A percentile compares a stretch with the other conserved stretches of the same genome.
These are phyloP conservation scores for Bos indicus DNA, from an alignment of 2,113 vertebrate species.

Conservation along the genomic window DNA sequence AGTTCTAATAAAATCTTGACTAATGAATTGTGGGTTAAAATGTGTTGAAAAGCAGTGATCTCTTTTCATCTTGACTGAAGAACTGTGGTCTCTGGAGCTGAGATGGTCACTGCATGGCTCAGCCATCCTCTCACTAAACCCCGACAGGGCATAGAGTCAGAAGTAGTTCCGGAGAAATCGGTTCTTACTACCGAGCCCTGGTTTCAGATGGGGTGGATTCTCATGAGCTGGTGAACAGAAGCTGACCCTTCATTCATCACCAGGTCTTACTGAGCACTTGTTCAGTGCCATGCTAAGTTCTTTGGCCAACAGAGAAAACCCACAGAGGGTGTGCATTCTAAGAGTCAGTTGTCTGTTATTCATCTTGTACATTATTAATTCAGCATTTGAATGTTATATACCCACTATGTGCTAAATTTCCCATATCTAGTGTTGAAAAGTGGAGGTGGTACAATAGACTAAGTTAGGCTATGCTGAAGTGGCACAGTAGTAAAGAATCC, in stretches of 20 bases:
- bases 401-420: background rate
- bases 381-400: background rate
- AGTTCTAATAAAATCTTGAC: background rate
- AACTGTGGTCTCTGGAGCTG: background rate
- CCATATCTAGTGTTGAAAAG: background rate
- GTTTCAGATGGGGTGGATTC: background rate
- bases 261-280: background rate
- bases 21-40: background rate
- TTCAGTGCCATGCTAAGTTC: background rate
- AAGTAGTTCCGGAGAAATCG: background rate
- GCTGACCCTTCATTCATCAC: background rate
- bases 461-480: background rate
- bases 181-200: background rate
- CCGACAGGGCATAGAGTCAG: background rate
- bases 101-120: fast-evolving
- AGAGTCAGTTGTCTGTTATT: background rate
- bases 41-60: background rate
- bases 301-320: background rate
- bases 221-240: background rate
- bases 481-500: background rate
- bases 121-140: background rate
- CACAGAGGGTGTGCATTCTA: background rate
- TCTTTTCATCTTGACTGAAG: background rate
- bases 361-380: background rate
- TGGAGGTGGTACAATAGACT: background rate